Percentiles rank a stretch among this genome's conserved stretches.
phyloP scores from a whole-genome alignment of 92 coral and sea anemone species.

The Paragorgia papillata region DNA sequence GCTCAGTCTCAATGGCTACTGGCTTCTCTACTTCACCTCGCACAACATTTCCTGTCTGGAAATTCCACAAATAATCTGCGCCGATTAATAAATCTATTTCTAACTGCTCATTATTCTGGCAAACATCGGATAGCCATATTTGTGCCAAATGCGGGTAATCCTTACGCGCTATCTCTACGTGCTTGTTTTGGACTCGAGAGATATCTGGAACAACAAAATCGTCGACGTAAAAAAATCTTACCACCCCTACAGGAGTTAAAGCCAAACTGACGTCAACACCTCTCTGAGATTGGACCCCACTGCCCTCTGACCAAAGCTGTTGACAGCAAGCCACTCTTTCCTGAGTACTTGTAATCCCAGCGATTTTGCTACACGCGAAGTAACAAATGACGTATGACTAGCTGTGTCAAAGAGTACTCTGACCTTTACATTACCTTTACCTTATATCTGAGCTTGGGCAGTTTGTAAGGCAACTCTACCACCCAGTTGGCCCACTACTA shows the following conservation, averaged over 20 bases:
- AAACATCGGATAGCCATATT: constrained; percentile 47
- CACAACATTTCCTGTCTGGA: constrained; percentile 41
- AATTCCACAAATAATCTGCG: constrained; percentile 49
- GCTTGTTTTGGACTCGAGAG: constrained; percentile 28
- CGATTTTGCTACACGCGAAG: no score
- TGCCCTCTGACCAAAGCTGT: constrained; percentile 25
- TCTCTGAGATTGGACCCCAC: constrained; percentile 40
- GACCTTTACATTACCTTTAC: no score
- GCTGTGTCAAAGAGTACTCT: no score
- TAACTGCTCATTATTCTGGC: no score
- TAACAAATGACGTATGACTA: no score
- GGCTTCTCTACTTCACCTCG: constrained; percentile 46
- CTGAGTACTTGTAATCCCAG: no score
- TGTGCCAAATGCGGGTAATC: constrained; percentile 36
- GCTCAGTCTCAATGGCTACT: constrained; percentile 35
- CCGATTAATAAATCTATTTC: no score
- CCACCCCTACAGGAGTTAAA: constrained; percentile 43
- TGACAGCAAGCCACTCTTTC: no score
- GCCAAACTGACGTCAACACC: constrained; percentile 20
- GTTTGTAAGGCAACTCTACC: constrained; percentile 39
- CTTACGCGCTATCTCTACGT: neutral
- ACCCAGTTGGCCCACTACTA: constrained; percentile 6
- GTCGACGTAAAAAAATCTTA: neutral
- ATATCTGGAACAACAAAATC: constrained; percentile 57
- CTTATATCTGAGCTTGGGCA: no score